Evolutionary conservation across 2,888 invertebrate species (phyloP).

Genomic region (Eumerus sabulonum): DNA sequence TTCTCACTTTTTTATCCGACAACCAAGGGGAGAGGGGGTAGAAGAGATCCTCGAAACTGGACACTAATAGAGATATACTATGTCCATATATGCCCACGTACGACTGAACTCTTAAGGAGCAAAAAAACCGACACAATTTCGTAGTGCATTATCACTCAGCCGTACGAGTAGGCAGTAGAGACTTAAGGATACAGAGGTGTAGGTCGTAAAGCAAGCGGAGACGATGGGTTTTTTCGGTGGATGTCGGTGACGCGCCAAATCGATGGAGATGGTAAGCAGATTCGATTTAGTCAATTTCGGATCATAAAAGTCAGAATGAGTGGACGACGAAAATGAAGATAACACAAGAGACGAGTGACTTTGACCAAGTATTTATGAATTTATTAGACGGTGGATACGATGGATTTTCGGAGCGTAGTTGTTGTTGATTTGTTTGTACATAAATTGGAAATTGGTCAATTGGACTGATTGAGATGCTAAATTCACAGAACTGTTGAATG

Average conservation of each 20-base stretch:
- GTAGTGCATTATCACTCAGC: constrained; percentile 55
- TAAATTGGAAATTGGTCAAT: background rate
- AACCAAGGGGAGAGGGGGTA: too few relatives aligned
- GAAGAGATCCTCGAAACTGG: constrained; percentile 48
- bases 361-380: constrained; percentile 50
- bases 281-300: constrained; percentile 64
- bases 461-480: constrained; percentile 24
- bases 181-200: constrained; percentile 5
- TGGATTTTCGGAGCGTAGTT: background rate
- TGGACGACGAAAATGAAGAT: constrained; percentile 59
- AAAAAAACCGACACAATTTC: constrained; percentile 45
- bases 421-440: background rate
- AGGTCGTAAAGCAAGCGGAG: constrained; percentile 9
- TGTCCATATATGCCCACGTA: background rate
- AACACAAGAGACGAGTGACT: constrained; percentile 52
- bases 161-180: constrained; percentile 6
- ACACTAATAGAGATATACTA: constrained; percentile 64
- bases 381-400: constrained; percentile 46
- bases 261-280: constrained; percentile 42
- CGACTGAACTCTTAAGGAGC: constrained; percentile 1
- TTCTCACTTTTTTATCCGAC: constrained; percentile 36
- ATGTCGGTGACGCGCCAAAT: too few relatives aligned
- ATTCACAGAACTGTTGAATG: constrained; percentile 21
- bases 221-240: constrained; percentile 46
- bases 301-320: constrained; percentile 59